Percentiles rank a stretch among this genome's conserved stretches.
Conservation (phyloP, 2,113 vertebrate genomes). For the Eublepharis macularius region DNA sequence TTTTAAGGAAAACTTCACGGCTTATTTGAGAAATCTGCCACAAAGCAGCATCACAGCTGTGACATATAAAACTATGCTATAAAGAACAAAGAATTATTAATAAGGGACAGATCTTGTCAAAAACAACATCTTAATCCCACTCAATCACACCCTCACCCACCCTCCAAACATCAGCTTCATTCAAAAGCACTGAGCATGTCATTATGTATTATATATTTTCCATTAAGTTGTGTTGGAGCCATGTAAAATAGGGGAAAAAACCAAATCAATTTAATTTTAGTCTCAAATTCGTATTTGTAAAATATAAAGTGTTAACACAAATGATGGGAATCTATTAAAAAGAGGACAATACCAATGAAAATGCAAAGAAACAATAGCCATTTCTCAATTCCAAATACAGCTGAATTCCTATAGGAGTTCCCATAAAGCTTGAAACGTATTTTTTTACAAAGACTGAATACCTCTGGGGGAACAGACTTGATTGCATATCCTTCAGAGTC, state of each 20-base stretch:
- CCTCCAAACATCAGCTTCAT: conserved; percentile 42
- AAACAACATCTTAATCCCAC: conserved; percentile 50
- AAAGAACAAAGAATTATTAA: conserved; percentile 59
- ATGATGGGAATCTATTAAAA: not conserved
- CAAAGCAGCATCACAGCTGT: conserved; percentile 52
- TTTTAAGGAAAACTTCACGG: not conserved
- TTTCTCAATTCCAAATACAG: conserved; percentile 36
- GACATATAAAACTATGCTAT: conserved; percentile 32
- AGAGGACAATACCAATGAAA: conserved; percentile 18
- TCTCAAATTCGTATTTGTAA: not conserved
- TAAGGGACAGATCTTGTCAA: conserved; percentile 60
- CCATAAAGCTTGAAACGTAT: conserved; percentile 66
- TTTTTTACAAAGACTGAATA: conserved; percentile 74
- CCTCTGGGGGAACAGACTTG: conserved; percentile 74
- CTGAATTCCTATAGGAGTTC: conserved; percentile 39
- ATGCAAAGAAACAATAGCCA: conserved; percentile 1
- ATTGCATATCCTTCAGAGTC: conserved; percentile 78
- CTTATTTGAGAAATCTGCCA: conserved; percentile 59
- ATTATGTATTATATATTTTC: conserved; percentile 9
- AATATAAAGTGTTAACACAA: not conserved
- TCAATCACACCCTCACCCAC: not conserved
- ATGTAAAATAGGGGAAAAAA: not conserved
- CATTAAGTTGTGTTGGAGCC: not conserved
- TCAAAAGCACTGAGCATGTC: conserved; percentile 29
- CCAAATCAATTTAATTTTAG: conserved; percentile 1